Conservation (phyloP, 2,113 vertebrate genomes). For the Spermophilus dauricus region DNA sequence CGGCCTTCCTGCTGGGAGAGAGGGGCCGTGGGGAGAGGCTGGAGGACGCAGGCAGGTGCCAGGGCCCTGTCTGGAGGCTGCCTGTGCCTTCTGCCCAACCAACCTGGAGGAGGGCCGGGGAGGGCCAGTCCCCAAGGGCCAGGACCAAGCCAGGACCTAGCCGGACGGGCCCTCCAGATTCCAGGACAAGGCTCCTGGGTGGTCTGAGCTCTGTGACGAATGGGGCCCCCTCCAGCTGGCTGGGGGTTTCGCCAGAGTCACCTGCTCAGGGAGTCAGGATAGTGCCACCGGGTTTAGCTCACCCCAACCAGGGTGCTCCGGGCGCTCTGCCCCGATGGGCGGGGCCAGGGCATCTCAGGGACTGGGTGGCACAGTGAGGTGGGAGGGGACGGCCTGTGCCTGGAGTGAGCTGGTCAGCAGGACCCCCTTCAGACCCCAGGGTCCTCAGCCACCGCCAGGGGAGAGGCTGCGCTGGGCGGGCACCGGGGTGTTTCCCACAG, state of each 20-base stretch:
- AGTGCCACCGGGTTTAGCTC: no score
- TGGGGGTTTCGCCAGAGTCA: not conserved
- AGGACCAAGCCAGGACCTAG: not conserved
- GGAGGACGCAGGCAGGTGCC: not conserved
- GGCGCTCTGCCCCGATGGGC: no score
- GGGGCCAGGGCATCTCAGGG: no score
- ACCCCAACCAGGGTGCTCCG: not conserved
- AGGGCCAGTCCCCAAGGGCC: not conserved
- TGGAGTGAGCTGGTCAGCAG: not conserved
- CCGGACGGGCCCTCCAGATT: no score
- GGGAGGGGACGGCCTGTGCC: not conserved
- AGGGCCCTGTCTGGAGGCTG: not conserved
- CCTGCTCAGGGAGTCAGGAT: not conserved
- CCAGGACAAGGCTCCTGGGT: not conserved
- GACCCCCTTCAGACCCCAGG: not conserved
- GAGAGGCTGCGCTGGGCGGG: not conserved
- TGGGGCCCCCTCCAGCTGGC: fast-evolving
- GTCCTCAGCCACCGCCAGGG: not conserved
- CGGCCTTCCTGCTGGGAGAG: not conserved
- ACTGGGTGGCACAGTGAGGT: no score
- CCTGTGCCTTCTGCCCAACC: not conserved
- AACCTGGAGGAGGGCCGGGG: not conserved
- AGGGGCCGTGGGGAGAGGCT: no score
- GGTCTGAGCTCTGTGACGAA: no score
- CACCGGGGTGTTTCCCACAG: not conserved